These are phyloP conservation scores for Pomacea canaliculata DNA, from an alignment of 2,888 invertebrate genomes.

Conservation along the genomic window DNA sequence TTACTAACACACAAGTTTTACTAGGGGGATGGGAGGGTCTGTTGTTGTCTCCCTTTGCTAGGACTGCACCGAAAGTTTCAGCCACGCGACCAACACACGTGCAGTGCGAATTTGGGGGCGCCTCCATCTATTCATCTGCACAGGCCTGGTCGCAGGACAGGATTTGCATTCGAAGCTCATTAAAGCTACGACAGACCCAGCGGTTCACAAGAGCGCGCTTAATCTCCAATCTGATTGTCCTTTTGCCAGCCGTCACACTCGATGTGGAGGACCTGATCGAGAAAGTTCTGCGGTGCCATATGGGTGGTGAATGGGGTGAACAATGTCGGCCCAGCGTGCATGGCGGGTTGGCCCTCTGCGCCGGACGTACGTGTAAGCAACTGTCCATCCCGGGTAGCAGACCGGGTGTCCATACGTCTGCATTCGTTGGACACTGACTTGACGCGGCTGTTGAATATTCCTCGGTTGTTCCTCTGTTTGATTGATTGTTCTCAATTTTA, in stretches of 20 bases:
- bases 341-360: no score
- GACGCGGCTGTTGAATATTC: no score
- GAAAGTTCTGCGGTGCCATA: slow-evolving; percentile 7
- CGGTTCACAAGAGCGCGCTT: slow-evolving; percentile 5
- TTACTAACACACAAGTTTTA: no score
- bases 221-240: slow-evolving; percentile 15
- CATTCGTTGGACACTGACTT: no score
- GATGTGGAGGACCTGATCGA: neutral
- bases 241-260: neutral
- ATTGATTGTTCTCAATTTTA: no score
- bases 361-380: no score
- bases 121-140: neutral
- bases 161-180: slow-evolving; percentile 4
- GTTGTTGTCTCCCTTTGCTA: neutral
- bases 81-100: neutral
- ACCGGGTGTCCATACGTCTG: no score
- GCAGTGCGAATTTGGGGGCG: neutral
- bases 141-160: neutral
- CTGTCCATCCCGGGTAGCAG: no score
- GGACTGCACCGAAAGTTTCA: neutral
- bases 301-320: neutral
- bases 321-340: no score
- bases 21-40: no score
- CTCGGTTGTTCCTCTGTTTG: no score
- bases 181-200: neutral